Percentiles rank a stretch among this genome's conserved stretches.
Conservation (phyloP, 1,140 invertebrate species). For the Orussus abietinus region DNA sequence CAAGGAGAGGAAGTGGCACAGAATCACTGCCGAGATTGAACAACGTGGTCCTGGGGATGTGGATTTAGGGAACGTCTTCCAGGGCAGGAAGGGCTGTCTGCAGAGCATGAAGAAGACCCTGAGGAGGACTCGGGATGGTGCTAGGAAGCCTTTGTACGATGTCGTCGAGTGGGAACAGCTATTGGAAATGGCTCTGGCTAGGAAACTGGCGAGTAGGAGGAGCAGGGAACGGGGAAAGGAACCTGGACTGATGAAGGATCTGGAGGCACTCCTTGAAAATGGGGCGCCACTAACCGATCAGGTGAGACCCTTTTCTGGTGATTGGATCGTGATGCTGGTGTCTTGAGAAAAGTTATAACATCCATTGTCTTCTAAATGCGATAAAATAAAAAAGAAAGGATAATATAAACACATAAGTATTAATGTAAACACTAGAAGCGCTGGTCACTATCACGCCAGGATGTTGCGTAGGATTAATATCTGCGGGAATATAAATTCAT, state of each 20-base stretch:
- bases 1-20: constrained; percentile 39
- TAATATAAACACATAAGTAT: no score
- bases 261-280: constrained; percentile 36
- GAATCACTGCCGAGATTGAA: constrained; percentile 38
- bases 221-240: constrained; percentile 22
- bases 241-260: constrained; percentile 46
- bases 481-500: no score
- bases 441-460: no score
- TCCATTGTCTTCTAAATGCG: no score
- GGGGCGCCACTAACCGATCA: constrained; percentile 28
- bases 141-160: constrained; percentile 29
- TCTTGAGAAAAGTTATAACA: no score
- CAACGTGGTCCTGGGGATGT: constrained; percentile 20
- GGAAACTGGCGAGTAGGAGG: constrained; percentile 35
- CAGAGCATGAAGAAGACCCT: constrained; percentile 22
- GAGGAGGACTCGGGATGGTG: background rate
- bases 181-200: constrained; percentile 55
- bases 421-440: no score
- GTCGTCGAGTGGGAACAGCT: constrained; percentile 54
- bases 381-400: no score
- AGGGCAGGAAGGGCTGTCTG: constrained; percentile 19
- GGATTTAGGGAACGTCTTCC: background rate
- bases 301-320: no score
- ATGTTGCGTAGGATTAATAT: no score
- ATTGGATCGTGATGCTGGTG: no score